Evolutionary conservation across 2,797 vertebrate species (phyloP).

Genomic region (Caiman crocodilus): DNA sequence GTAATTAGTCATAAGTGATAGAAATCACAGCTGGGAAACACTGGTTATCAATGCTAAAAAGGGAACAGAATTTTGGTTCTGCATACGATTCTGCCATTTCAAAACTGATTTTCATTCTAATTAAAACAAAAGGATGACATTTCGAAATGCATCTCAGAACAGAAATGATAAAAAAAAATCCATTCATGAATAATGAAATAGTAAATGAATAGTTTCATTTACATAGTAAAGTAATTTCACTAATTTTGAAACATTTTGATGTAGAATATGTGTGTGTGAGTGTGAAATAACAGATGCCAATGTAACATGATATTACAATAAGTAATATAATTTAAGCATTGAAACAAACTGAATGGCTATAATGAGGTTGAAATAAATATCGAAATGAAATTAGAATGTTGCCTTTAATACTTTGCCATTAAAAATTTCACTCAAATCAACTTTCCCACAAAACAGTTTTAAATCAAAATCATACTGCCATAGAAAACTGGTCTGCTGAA

Average conservation of each 20-base stretch:
- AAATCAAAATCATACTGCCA: not conserved
- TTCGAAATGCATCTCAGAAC: not conserved
- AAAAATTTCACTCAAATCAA: not conserved
- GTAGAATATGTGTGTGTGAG: not conserved
- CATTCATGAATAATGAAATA: no score
- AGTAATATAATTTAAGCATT: not conserved
- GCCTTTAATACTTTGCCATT: accelerated
- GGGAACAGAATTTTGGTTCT: not conserved
- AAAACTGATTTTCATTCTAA: not conserved
- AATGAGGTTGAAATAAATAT: not conserved
- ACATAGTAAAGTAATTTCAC: no score
- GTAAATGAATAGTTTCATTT: no score
- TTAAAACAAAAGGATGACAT: not conserved
- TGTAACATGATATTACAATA: no score
- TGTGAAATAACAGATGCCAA: no score
- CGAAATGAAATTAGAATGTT: not conserved
- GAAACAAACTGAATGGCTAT: not conserved
- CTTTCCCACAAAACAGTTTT: not conserved
- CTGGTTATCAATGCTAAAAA: not conserved
- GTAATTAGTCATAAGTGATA: not conserved
- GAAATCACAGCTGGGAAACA: not conserved
- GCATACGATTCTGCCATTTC: not conserved
- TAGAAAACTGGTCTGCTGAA: no score
- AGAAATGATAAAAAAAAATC: not conserved
- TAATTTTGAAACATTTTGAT: not conserved